These are phyloP conservation scores for Rhyacichthys aspro DNA, from an alignment of 2,797 vertebrate species.

Conservation along the genomic window DNA sequence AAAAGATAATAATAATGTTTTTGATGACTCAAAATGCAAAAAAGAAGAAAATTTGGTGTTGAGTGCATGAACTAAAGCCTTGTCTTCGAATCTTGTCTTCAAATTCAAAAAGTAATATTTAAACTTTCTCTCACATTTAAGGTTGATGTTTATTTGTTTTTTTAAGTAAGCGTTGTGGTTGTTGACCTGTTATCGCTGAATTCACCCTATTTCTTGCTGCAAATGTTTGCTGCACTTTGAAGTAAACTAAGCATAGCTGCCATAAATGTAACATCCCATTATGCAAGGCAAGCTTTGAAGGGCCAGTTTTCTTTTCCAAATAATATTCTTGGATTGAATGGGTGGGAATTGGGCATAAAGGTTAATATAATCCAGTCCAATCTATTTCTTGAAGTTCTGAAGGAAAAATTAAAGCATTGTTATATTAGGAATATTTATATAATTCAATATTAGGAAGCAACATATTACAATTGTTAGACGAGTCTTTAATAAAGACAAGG, in stretches of 20 bases:
- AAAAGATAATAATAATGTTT: slow-evolving; percentile 63
- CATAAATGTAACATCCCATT: slow-evolving; percentile 20
- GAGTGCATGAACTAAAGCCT: slow-evolving; percentile 9
- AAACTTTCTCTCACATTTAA: background rate
- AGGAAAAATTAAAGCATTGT: no score
- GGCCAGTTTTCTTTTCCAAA: background rate
- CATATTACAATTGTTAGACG: no score
- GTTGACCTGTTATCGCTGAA: slow-evolving; percentile 13
- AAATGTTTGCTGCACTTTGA: slow-evolving; percentile 18
- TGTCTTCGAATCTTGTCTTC: slow-evolving; percentile 9
- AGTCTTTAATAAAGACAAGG: no score
- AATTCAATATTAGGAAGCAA: no score
- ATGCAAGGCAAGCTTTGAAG: slow-evolving; percentile 23
- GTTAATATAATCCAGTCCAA: slow-evolving; percentile 1
- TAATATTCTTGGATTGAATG: background rate
- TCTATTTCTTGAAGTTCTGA: no score
- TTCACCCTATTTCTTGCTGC: slow-evolving; percentile 32
- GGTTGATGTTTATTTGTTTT: background rate
- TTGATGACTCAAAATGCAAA: slow-evolving; percentile 45
- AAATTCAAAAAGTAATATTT: background rate
- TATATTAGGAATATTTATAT: no score
- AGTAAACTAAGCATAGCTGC: slow-evolving; percentile 25
- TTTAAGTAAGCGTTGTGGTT: background rate
- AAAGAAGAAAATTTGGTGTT: slow-evolving; percentile 11
- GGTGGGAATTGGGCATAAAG: background rate